Conservation (phyloP, 2,888 invertebrate species). For the Conchocele bisecta region DNA sequence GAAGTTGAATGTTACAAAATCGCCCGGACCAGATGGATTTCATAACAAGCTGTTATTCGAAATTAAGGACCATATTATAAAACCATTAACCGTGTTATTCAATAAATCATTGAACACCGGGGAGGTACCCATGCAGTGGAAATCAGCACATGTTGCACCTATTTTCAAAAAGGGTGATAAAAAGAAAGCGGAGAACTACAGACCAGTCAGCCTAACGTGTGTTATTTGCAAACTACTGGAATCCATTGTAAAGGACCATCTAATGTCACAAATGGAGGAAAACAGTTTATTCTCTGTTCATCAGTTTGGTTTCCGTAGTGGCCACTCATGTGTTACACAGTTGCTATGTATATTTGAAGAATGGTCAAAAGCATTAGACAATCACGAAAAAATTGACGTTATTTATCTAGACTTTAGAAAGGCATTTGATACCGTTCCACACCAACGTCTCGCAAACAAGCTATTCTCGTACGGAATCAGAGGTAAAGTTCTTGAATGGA, state of each 20-base stretch:
- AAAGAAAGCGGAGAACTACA: conserved; percentile 4
- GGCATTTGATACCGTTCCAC: conserved; percentile 19
- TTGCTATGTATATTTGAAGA: neutral
- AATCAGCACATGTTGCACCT: neutral
- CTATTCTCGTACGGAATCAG: conserved; percentile 1
- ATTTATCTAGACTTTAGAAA: conserved; percentile 15
- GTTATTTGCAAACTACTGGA: conserved; percentile 13
- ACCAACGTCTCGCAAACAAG: conserved; percentile 9
- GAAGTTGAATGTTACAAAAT: neutral
- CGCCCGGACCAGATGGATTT: conserved; percentile 6
- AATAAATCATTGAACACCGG: conserved; percentile 8
- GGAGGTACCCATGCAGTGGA: conserved; percentile 7
- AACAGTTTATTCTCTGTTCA: conserved; percentile 1
- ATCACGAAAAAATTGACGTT: neutral
- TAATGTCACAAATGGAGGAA: conserved; percentile 12
- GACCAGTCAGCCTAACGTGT: conserved; percentile 16
- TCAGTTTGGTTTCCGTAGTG: conserved; percentile 13
- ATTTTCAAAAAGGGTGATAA: conserved; percentile 15
- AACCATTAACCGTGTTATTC: conserved; percentile 5
- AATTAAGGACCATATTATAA: neutral
- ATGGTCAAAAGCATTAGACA: conserved; percentile 1
- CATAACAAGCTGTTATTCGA: conserved; percentile 4
- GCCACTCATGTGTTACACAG: neutral
- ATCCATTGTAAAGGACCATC: conserved; percentile 10
- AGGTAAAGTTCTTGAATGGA: conserved; percentile 3